Evolutionary conservation across 1,140 invertebrate genomes (phyloP), one percentile per base, ranked within the genome.

Genomic region (Psilanteris sp.): DNA sequence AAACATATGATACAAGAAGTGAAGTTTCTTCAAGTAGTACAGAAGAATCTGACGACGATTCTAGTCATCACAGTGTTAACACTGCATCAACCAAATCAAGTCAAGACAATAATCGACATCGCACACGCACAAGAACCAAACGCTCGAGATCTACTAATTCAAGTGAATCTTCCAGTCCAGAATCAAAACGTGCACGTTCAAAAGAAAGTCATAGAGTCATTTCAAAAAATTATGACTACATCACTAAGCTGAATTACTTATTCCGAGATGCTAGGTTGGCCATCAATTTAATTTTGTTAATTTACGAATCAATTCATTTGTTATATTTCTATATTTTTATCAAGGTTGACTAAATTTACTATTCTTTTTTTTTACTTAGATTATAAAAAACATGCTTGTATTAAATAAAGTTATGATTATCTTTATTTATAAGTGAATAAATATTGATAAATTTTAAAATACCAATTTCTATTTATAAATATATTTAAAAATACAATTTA

Each of bases 191-290:
- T 14, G 83, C 87, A 0, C 89, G 89, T 43, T 89, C 89, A 1
- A 91, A 91, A 82, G 90, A 91, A 16, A 87, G 66, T 50, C 52
- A 70, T 14, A 87, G 85, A 78, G 83, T 77, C 31, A 84, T 85
- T 74, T 87, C 90, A 4, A 94, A 94, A 83, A 93, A 91, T 14
- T 94, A 95, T 81, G 95, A 96, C 88, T 96, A 96, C 82, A 90
- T 93, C 81, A 95, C 95, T 5, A 95, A 97, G 88, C 88, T 99
- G 39, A 98, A 97, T 89, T 98, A 98, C 85, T 90, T 99, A 41
- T 98, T 98, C 85, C 91, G 96, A 77, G 96, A 98, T 87, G 95
- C 97, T 64, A 91, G 96, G 73, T 89, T 83, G 32, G 81, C 52
- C 46, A 50, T 71, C 8, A 52, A 62, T 64, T 70, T 43, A n/a